Evolutionary conservation across 2,797 vertebrate species (phyloP).

Genomic region (Setipinna tenuifilis): DNA sequence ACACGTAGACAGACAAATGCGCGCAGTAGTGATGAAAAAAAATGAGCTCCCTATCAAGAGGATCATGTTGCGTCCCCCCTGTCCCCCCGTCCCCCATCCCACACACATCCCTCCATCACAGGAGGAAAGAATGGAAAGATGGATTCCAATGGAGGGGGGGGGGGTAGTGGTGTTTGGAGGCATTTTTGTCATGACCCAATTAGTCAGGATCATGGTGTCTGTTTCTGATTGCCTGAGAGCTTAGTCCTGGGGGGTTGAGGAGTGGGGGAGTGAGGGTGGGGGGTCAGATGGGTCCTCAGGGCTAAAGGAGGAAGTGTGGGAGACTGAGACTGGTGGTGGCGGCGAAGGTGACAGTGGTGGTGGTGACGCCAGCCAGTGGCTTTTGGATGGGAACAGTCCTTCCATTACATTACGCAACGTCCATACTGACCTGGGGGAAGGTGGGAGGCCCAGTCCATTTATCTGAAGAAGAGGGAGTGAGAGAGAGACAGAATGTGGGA

Average conservation of each 20-base stretch:
- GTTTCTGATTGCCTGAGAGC: background rate
- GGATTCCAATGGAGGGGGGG: no score
- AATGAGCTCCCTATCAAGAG: background rate
- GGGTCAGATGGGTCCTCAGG: constrained; percentile 7
- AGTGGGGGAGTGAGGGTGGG: background rate
- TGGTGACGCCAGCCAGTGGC: no score
- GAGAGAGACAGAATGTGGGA: background rate
- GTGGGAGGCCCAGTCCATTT: no score
- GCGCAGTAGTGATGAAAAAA: constrained; percentile 5
- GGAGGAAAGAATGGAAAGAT: background rate
- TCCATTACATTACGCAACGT: no score
- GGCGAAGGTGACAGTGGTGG: no score
- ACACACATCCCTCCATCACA: background rate
- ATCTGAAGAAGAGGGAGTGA: background rate
- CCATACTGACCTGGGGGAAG: no score
- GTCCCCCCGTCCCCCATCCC: background rate
- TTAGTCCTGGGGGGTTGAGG: background rate
- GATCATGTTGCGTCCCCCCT: background rate
- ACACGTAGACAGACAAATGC: no score
- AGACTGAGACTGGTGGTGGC: no score
- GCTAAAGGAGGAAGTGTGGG: background rate
- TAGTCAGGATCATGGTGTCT: background rate
- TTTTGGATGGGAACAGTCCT: no score
- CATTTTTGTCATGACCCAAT: background rate
- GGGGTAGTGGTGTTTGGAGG: background rate